Evolutionary conservation across 1,140 invertebrate species (phyloP).

Genomic region (honey bee (Apis mellifera)): DNA sequence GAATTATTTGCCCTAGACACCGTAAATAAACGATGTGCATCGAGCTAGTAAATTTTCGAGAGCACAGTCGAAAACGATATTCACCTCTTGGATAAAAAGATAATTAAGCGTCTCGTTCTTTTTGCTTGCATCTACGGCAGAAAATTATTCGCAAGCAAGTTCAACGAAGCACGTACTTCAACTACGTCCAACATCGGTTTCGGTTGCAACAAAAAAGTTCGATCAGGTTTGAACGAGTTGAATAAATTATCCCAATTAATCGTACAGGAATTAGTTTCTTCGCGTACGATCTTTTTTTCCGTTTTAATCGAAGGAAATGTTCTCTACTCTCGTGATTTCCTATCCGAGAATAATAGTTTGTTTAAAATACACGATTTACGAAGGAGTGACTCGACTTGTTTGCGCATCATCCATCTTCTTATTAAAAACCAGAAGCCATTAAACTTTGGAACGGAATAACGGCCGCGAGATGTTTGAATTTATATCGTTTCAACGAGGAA

Average conservation of each 20-base stretch:
- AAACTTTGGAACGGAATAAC: no score
- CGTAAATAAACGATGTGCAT: background rate
- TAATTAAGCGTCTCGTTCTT: constrained; percentile 25
- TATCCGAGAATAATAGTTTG: no score
- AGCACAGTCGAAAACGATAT: background rate
- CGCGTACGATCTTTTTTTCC: background rate
- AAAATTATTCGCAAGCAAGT: background rate
- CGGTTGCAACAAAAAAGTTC: constrained; percentile 14
- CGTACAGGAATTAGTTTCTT: constrained; percentile 16
- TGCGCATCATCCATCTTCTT: no score
- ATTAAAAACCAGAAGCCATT: no score
- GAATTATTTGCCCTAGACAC: background rate
- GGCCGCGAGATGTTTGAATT: no score
- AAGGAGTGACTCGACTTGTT: no score
- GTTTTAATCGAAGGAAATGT: background rate
- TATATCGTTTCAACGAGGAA: no score
- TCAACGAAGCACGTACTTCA: constrained; percentile 10
- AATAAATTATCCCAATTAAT: constrained; percentile 39
- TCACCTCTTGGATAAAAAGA: constrained; percentile 33
- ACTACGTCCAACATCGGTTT: no score
- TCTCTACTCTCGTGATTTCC: no score
- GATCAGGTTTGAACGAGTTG: background rate
- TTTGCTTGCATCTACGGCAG: background rate
- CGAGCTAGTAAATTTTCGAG: constrained; percentile 12
- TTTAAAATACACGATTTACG: no score